Percentiles rank a stretch among this genome's conserved stretches.
These are phyloP conservation scores for Buceros bicornis DNA, from an alignment of 2,797 vertebrate genomes.

Conservation along the genomic window DNA sequence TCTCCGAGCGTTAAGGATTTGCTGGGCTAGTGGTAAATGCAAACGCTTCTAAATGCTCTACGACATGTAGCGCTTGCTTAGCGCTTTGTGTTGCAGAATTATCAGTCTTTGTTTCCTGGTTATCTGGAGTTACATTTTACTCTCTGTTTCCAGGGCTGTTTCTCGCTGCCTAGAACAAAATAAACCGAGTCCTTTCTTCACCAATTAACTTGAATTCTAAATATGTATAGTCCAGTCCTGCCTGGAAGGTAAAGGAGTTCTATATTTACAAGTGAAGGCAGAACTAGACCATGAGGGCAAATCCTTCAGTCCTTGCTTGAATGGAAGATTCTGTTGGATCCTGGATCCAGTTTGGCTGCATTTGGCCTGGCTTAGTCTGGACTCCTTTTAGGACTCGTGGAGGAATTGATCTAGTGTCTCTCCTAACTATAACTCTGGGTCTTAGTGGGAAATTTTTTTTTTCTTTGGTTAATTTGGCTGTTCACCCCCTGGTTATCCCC, in stretches of 20 bases:
- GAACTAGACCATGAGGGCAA: background rate
- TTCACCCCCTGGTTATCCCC: accelerated
- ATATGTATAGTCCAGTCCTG: background rate
- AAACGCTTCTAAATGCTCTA: conserved; percentile 6
- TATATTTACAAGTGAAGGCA: background rate
- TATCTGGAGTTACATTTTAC: conserved; percentile 33
- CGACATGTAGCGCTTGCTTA: background rate
- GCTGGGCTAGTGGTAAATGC: conserved; percentile 25
- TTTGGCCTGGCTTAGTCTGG: background rate
- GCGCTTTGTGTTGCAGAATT: background rate
- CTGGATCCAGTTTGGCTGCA: background rate
- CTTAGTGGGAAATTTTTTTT: background rate
- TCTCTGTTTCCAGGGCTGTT: conserved; percentile 8
- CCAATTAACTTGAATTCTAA: background rate
- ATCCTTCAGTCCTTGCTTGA: background rate
- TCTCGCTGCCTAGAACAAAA: conserved; percentile 40
- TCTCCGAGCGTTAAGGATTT: conserved; percentile 51
- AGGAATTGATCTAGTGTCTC: background rate
- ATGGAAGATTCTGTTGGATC: background rate
- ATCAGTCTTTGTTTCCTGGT: conserved; percentile 36
- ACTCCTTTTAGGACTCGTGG: background rate
- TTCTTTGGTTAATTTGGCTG: background rate
- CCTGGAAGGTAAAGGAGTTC: background rate
- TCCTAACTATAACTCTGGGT: background rate
- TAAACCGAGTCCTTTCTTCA: background rate